These are phyloP conservation scores for Vespertilio murinus DNA, from an alignment of 2,797 vertebrate genomes.

Conservation along the genomic window DNA sequence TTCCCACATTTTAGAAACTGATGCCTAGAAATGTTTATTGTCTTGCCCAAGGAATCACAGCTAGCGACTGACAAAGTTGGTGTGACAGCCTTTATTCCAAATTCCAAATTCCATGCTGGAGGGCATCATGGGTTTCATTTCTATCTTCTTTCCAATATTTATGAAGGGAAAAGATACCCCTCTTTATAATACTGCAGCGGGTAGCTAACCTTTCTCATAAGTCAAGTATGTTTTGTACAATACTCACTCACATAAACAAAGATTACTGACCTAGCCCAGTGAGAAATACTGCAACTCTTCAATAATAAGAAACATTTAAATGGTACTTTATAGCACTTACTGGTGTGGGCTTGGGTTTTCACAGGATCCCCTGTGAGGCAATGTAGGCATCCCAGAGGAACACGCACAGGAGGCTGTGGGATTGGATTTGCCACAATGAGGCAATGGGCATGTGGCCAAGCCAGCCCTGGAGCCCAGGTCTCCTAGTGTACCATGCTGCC, in stretches of 20 bases:
- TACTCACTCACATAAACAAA: not conserved
- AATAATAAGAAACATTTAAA: not conserved
- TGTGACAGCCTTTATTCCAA: not conserved
- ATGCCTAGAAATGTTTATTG: not conserved
- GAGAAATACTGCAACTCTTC: not conserved
- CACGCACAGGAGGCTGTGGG: not conserved
- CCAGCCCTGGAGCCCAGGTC: not conserved
- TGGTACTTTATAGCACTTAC: not conserved
- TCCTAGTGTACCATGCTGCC: not conserved
- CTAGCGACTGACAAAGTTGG: not conserved
- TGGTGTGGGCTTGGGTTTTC: not conserved
- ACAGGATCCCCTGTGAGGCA: not conserved
- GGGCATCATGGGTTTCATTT: not conserved
- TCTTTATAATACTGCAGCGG: not conserved
- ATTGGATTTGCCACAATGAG: not conserved
- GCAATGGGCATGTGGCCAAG: not conserved
- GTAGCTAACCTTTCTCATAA: not conserved
- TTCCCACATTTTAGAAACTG: not conserved
- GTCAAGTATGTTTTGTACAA: not conserved
- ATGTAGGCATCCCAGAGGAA: not conserved
- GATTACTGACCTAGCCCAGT: not conserved
- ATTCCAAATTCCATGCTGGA: not conserved
- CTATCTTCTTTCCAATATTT: not conserved
- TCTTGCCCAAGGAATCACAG: not conserved
- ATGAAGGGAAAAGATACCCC: not conserved